Evolutionary conservation across 2,113 vertebrate genomes (phyloP), one percentile per base, ranked within the genome.

Genomic region (Pseudopodoces humilis): DNA sequence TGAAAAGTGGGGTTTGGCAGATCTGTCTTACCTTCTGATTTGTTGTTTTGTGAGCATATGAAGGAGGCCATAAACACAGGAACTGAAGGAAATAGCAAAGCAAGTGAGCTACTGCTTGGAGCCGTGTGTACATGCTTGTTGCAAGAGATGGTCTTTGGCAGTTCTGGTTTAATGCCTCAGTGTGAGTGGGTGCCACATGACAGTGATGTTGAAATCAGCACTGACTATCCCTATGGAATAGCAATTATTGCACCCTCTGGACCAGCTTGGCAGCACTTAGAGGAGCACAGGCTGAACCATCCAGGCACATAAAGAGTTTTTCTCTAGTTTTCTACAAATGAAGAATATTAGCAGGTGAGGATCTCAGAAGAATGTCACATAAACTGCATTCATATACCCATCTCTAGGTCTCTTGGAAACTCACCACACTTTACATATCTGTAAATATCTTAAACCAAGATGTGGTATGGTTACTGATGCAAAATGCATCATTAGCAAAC

Each of bases 381-480:
- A 74, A 91, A 22, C 10, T 60, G 22, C 15, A 21, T 58, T 60
- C 15, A 10, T 10, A 9, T 4, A 64, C 7, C 9, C 27, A 4
- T 17, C 39, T 55, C 49, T 39, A 50, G 15, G n/a, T 37, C 14
- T 83, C 83, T 24, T 67, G 15, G 35, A 69, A 94, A 50, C 35
- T 37, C 53, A 20, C 4, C 0, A 1, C 0, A 1, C 14, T 24
- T 64, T 33, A 35, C 2, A 5, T 5, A 35, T 19, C 62, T 15
- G 11, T 70, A 58, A 79, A 37, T 25, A 30, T 6, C 86, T 81
- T 27, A 65, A 85, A 41, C 3, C 14, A 63, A 76, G 53, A 81
- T 8, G 33, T 43, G 77, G 4, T 13, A 52, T 5, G 33, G 64
- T 69, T 84, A 70, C n/a, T 83, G 53, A 77, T 25, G 58, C 19